Conservation (phyloP, 2,888 invertebrate species). For the Lumbricus terrestris region DNA sequence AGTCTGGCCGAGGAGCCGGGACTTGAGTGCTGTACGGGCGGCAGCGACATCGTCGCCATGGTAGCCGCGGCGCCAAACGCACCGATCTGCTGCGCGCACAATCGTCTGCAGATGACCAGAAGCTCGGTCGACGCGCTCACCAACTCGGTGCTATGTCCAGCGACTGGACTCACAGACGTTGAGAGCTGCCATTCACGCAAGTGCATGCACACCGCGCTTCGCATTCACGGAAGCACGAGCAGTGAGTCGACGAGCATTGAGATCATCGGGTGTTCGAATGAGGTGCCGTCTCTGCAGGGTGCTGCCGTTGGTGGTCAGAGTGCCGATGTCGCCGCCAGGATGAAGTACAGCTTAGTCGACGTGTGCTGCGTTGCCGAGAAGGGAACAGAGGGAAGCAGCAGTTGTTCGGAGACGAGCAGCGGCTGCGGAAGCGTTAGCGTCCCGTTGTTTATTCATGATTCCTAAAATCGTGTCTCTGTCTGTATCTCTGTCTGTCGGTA, state of each 20-base stretch:
- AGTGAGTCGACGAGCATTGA: constrained; percentile 10
- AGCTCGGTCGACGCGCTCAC: neutral
- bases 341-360: neutral
- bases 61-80: constrained; percentile 18
- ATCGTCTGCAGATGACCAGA: neutral
- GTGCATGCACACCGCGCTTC: neutral
- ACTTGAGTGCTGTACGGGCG: constrained; percentile 24
- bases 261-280: neutral
- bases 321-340: neutral
- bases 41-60: constrained; percentile 31
- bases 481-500: neutral
- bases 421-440: constrained; percentile 11
- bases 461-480: neutral
- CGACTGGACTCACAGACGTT: constrained; percentile 9
- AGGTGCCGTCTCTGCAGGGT: neutral
- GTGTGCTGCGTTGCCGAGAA: neutral
- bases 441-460: constrained; percentile 7
- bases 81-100: neutral
- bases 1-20: constrained; percentile 20
- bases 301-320: neutral
- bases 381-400: neutral
- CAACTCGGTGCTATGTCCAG: neutral
- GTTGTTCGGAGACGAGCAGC: neutral
- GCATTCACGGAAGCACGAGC: neutral
- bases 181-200: neutral